phyloP scores from a whole-genome alignment of 2,113 vertebrate species.

The Lampris incognitus region DNA sequence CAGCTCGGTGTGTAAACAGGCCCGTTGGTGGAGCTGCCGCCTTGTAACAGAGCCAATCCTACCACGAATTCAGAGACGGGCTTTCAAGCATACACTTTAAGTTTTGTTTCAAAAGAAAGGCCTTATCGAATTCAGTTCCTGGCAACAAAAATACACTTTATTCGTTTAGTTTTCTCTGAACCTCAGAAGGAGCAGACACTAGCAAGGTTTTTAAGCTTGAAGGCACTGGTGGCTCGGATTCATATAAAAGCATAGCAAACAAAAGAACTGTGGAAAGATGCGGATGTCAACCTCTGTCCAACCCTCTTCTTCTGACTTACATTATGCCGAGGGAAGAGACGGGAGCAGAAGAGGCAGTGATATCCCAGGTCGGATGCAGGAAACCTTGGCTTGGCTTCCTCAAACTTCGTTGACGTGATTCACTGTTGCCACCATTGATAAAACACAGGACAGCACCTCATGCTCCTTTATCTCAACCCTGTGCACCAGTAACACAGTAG shows the following conservation, averaged over 20 bases:
- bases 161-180: conserved; percentile 20
- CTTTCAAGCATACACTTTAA: background rate
- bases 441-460: background rate
- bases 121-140: background rate
- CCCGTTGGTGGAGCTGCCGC: background rate
- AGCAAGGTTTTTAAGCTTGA: conserved; percentile 48
- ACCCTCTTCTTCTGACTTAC: background rate
- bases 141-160: conserved; percentile 34
- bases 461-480: background rate
- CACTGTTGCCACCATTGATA: background rate
- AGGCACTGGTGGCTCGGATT: conserved; percentile 72
- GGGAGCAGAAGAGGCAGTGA: background rate
- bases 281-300: conserved; percentile 31
- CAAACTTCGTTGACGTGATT: background rate
- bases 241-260: conserved; percentile 34
- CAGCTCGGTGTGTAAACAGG: background rate
- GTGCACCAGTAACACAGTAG: conserved; percentile 12
- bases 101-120: background rate
- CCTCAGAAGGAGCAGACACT: background rate
- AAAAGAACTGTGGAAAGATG: conserved; percentile 40
- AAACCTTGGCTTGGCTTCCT: conserved; percentile 10
- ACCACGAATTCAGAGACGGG: no score
- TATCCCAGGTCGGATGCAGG: conserved; percentile 5
- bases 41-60: background rate
- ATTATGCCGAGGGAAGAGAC: conserved; percentile 2